phyloP scores from a whole-genome alignment of 2,888 invertebrate species.

The Polydrusus pterygomalis region DNA sequence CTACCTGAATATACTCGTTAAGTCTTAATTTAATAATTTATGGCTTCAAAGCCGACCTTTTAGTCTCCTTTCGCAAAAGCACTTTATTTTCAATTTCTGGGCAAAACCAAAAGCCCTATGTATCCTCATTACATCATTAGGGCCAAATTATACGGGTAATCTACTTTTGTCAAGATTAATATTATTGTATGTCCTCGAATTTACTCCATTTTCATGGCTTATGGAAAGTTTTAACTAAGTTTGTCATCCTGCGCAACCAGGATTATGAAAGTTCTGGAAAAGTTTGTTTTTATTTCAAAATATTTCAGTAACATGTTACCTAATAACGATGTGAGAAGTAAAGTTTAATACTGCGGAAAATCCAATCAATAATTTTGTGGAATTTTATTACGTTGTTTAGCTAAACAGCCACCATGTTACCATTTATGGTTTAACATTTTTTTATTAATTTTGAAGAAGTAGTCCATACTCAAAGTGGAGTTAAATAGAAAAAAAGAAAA shows the following conservation, averaged over 20 bases:
- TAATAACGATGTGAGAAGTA: background rate
- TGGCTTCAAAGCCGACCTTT: slow-evolving; percentile 30
- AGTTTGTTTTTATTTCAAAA: slow-evolving; percentile 33
- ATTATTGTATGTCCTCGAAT: slow-evolving; percentile 59
- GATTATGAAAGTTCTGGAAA: slow-evolving; percentile 45
- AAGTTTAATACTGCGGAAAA: background rate
- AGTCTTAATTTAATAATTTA: slow-evolving; percentile 21
- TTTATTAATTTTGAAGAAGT: too few relatives aligned
- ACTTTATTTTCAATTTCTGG: slow-evolving; percentile 48
- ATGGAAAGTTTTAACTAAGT: slow-evolving; percentile 47
- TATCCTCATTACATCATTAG: slow-evolving; percentile 54
- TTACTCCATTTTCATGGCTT: slow-evolving; percentile 43
- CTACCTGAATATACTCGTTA: background rate
- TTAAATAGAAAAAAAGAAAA: too few relatives aligned
- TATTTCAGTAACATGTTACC: slow-evolving; percentile 8
- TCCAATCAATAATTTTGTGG: background rate
- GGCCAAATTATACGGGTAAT: slow-evolving; percentile 52
- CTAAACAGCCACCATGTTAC: too few relatives aligned
- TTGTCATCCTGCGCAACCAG: slow-evolving; percentile 32
- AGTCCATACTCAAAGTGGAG: too few relatives aligned
- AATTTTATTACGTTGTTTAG: background rate
- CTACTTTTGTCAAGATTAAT: slow-evolving; percentile 54
- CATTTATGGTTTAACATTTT: too few relatives aligned
- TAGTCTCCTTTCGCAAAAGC: slow-evolving; percentile 17
- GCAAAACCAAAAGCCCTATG: slow-evolving; percentile 23